Conservation (phyloP, 2,113 vertebrate genomes). For the Herpetotheres cachinnans region DNA sequence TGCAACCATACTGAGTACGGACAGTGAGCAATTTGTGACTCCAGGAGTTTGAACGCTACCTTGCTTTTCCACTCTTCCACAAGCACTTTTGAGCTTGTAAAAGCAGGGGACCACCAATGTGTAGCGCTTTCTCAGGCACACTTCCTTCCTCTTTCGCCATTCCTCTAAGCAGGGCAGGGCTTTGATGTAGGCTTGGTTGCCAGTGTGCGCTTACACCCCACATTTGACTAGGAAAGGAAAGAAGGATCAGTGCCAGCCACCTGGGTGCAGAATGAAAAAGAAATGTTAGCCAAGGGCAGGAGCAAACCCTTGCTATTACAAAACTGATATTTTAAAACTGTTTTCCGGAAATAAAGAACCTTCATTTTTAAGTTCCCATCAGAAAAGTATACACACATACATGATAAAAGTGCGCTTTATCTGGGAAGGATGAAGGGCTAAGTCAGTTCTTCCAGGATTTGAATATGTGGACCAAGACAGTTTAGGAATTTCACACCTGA, state of each 20-base stretch:
- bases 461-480: background rate
- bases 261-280: background rate
- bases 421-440: background rate
- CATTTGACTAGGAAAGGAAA: background rate
- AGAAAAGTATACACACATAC: background rate
- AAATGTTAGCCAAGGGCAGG: background rate
- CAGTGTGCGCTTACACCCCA: background rate
- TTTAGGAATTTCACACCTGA: background rate
- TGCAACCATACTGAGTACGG: accelerated
- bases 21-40: background rate
- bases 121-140: background rate
- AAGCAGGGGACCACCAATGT: accelerated
- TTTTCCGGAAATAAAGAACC: background rate
- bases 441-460: background rate
- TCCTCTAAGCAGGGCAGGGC: background rate
- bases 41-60: background rate
- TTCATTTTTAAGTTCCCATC: background rate
- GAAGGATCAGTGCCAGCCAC: background rate
- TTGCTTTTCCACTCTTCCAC: background rate
- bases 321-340: background rate
- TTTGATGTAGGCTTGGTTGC: background rate
- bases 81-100: background rate
- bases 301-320: background rate
- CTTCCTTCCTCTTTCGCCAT: background rate
- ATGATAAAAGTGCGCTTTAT: background rate